Evolutionary conservation across 64 coral and sea anemone genomes (phyloP), one percentile per base, ranked within the genome.

Genomic region (Hydrozoanthus tunicans): DNA sequence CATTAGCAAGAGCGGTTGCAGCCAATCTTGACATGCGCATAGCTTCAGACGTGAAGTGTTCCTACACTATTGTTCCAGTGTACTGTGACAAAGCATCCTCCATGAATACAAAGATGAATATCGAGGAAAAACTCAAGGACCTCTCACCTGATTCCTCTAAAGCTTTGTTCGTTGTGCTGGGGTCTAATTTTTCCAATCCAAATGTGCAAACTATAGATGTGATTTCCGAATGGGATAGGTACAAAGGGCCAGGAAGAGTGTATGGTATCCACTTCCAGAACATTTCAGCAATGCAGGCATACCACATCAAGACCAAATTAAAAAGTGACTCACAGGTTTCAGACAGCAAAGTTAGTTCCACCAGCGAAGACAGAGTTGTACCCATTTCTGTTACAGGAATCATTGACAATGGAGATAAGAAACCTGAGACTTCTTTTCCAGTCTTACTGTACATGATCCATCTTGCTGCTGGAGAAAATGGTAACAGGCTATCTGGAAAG

Each of bases 181-280:
- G 96, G 56, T 91, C 96, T 24, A 78, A 61, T 24, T 90, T 95
- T 90, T 73, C 94, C 13, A 91, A 91, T 65, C 96, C 96, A 13
- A 98, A 78, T 65, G 71, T 92, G 1, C 91, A 94, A 6, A 78
- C 95, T 13, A 43, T 95, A 51, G 89, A 95, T 10, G 4, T 92
- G 24, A 78, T 98, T 25, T 64, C 74, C 3, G 85, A 79, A 0
- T 96, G 95, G 95, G 93, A 54, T 25, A 69, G 71, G 51, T 7
- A 72, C 53, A 89, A 76, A 59, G 81, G 75, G 54, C 32, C 70
- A 13, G 53, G 81, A 5, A 89, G 65, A 4, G 92, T 92, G 43
- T 98, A 95, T 71, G 96, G 96, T 2, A 69, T 98, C 23, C 96
- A 98, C 69, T 95, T 98, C 59, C 96, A 98, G 70, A 86, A 98